These are phyloP conservation scores for Lasaia peninsularis DNA, from an alignment of 1,140 invertebrate genomes.

Conservation along the genomic window DNA sequence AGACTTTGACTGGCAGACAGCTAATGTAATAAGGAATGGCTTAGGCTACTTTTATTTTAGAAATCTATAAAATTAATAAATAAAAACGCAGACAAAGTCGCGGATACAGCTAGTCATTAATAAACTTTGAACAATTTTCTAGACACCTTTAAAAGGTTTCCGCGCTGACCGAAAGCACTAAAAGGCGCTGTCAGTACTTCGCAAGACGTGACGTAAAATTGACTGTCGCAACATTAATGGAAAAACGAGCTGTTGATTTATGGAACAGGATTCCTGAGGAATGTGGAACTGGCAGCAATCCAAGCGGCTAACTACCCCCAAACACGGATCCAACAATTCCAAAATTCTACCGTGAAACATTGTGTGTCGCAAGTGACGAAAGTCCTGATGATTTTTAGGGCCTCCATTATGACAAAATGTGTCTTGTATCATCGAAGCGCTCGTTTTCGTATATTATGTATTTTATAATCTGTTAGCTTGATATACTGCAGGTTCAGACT, in stretches of 20 bases:
- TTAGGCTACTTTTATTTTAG: too few species aligned
- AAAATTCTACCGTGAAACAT: not conserved
- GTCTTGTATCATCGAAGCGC: too few species aligned
- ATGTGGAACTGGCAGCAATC: conserved; percentile 3
- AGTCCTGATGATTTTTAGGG: not conserved
- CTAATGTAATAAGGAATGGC: too few species aligned
- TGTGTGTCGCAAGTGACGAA: not conserved
- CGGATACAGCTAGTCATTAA: too few species aligned
- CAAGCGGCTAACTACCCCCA: conserved; percentile 3
- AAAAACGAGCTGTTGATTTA: not conserved
- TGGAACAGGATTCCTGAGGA: not conserved
- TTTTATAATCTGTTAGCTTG: too few species aligned
- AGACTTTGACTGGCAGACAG: too few species aligned
- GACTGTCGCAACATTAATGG: conserved; percentile 5
- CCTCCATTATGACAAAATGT: too few species aligned
- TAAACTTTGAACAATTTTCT: too few species aligned
- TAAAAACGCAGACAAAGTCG: too few species aligned
- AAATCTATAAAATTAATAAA: too few species aligned
- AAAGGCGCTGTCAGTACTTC: not conserved
- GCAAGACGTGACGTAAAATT: not conserved
- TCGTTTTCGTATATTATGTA: too few species aligned
- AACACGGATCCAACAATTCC: not conserved
- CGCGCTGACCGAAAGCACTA: not conserved
- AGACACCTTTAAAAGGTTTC: not conserved
- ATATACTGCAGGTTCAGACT: too few species aligned